Base-by-base conservation (phyloP, 2,888 invertebrate species). In the Ophion costatus region DNA sequence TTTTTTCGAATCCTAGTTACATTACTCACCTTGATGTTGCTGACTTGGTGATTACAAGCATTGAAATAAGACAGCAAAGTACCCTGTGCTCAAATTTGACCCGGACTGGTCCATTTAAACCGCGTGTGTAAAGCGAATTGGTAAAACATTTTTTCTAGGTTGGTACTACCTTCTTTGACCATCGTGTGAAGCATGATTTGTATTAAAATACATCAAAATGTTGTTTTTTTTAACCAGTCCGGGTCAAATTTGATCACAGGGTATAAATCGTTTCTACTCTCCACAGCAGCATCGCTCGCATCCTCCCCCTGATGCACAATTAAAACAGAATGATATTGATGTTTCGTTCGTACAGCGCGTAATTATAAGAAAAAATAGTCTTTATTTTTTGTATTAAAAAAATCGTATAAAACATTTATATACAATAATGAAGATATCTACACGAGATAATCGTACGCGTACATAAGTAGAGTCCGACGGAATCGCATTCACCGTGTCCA, bases 401-500 rank as follows among this genome's bases (percentile, higher is more conserved):
- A 80, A 59, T 73, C 59, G 89, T 90, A 90, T 88, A 91, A 88
- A 87, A 88, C 88, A 89, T 76, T 86, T 92, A 92, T 92, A 91
- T 92, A 92, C 92, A 80, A 92, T 90, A 91, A 92, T 91, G 89
- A 88, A 89, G 87, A 90, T 92, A 92, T 92, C 92, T 92, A 92
- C 91, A 92, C 86, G 83, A 86, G 77, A 85, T 80, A 85, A 80
- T 74, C 75, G 73, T 85, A 77, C 51, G 80, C 77, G 80, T 80
- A 76, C 82, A 82, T 82, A 80, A 77, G 77, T 82, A 66, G 69
- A 63, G 79, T 77, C 64, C 51, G 71, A 87, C 80, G 61, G 66
- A 74, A 61, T 73, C 79, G 71, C 56, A 87, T 88, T 83, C 82
- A 86, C 84, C 88, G 74, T 80, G 83, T 86, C 81, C 82, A 75